Evolutionary conservation across 2,888 invertebrate species (phyloP).

Genomic region (Eupeodes luniger): DNA sequence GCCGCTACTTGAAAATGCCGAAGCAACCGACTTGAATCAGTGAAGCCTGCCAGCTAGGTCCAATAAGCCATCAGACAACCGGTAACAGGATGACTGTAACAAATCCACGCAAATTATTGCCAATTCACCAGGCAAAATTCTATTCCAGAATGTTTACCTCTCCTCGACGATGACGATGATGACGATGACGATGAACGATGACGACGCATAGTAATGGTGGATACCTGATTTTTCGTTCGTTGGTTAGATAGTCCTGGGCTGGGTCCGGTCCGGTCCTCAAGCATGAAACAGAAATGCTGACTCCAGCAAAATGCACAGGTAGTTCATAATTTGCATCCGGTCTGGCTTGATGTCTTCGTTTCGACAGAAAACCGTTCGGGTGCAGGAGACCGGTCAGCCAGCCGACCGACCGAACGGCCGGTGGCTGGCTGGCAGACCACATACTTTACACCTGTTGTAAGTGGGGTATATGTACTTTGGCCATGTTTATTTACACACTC

Average conservation of each 20-base stretch:
- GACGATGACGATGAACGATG: not conserved
- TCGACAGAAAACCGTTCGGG: constrained; percentile 39
- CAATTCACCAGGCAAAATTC: constrained; percentile 40
- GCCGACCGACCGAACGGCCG: not conserved
- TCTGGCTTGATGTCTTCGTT: constrained; percentile 73
- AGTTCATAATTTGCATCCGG: constrained; percentile 73
- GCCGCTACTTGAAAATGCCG: constrained; percentile 21
- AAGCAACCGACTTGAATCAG: not conserved
- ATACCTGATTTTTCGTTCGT: constrained; percentile 41
- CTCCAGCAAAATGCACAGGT: constrained; percentile 31
- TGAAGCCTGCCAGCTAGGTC: constrained; percentile 23
- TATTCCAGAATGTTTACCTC: constrained; percentile 21
- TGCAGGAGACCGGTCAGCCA: constrained; percentile 26
- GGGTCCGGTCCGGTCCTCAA: constrained; percentile 44
- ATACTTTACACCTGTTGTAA: constrained; percentile 64
- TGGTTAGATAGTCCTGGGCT: not conserved
- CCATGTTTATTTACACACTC: constrained; percentile 55
- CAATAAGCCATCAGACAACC: constrained; percentile 51
- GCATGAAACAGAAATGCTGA: constrained; percentile 20
- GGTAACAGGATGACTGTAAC: constrained; percentile 71
- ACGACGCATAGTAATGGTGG: not conserved
- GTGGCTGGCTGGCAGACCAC: not conserved
- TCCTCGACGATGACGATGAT: not conserved
- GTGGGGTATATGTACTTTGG: constrained; percentile 50
- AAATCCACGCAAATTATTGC: constrained; percentile 66